These are phyloP conservation scores for Microplitis deprimator DNA, from an alignment of 2,888 invertebrate genomes.

Conservation along the genomic window DNA sequence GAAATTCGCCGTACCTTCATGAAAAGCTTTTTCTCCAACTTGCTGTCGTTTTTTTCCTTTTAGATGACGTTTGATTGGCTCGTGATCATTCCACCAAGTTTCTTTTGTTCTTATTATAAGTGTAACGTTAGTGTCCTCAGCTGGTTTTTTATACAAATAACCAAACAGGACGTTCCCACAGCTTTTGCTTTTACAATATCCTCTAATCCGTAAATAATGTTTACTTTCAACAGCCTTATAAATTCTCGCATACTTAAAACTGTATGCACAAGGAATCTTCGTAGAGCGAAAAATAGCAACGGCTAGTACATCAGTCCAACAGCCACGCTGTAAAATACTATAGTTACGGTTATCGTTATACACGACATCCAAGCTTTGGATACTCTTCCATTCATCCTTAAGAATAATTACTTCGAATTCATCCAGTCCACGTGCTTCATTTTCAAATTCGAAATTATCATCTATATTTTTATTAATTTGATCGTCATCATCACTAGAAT, in stretches of 20 bases:
- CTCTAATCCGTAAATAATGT: background rate
- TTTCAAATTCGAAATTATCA: background rate
- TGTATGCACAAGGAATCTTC: background rate
- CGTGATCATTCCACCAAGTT: slow-evolving; percentile 26
- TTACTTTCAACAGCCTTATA: background rate
- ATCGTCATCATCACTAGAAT: background rate
- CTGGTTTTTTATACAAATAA: slow-evolving; percentile 1
- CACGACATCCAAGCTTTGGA: background rate
- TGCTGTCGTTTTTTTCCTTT: slow-evolving; percentile 36
- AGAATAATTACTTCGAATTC: background rate
- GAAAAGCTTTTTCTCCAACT: slow-evolving; percentile 28
- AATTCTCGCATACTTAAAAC: background rate
- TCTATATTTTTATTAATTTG: background rate
- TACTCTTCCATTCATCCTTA: background rate
- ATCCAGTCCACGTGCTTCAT: background rate
- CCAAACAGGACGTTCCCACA: background rate
- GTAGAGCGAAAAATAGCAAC: background rate
- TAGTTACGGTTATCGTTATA: background rate
- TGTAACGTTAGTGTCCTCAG: background rate
- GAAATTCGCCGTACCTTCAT: slow-evolving; percentile 31
- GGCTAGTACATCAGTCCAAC: background rate
- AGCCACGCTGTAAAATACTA: background rate
- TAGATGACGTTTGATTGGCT: slow-evolving; percentile 38
- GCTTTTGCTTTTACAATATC: background rate
- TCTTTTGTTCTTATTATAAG: background rate